phyloP scores from a whole-genome alignment of 1,140 invertebrate species.

The Procambarus virginalis region DNA sequence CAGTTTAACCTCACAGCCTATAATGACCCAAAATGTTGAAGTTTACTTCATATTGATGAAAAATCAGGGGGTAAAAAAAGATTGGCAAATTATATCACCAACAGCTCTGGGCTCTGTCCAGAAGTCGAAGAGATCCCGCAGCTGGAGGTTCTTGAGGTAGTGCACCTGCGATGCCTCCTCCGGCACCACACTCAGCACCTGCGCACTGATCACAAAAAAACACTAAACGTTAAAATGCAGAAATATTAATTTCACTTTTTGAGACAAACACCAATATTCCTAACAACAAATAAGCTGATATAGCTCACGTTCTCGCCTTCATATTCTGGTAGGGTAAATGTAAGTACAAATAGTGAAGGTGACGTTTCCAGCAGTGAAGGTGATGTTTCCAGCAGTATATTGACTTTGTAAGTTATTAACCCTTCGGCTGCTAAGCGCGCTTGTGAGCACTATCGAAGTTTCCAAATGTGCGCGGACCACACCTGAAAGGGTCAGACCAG shows the following conservation, averaged over 20 bases:
- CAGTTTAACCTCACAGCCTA: too few species aligned
- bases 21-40: too few species aligned
- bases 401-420: too few species aligned
- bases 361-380: too few species aligned
- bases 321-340: neutral
- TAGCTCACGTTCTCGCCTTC: neutral
- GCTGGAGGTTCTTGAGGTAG: slow-evolving; percentile 19
- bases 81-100: neutral
- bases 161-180: neutral
- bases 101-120: slow-evolving; percentile 44
- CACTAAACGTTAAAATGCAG: neutral
- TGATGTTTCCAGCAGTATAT: too few species aligned
- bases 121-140: slow-evolving; percentile 35
- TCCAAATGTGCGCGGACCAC: too few species aligned
- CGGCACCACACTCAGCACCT: slow-evolving; percentile 42
- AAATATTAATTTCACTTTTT: neutral
- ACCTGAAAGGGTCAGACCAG: too few species aligned
- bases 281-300: too few species aligned
- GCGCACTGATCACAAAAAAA: neutral
- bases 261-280: neutral
- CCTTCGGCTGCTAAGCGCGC: too few species aligned
- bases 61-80: neutral
- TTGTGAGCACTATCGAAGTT: too few species aligned
- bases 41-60: too few species aligned
- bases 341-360: neutral